A percentile compares a stretch with the other conserved stretches of the same genome.
Conservation (phyloP, 2,113 vertebrate genomes). For the Muscicapa adusta region DNA sequence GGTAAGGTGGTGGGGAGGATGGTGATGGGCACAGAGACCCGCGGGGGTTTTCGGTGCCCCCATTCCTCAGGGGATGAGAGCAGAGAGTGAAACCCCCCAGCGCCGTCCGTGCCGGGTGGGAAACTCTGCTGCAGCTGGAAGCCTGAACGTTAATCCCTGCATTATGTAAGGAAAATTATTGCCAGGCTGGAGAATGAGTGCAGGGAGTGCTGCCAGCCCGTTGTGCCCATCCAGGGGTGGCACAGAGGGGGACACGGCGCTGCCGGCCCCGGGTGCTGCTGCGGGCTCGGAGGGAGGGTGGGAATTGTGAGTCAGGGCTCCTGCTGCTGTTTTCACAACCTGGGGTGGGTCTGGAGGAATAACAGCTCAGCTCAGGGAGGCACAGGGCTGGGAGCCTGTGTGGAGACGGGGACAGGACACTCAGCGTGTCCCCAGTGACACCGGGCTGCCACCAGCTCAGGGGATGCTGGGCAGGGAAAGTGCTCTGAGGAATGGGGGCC, state of each 20-base stretch:
- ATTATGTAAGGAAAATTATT: not conserved
- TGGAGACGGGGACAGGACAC: not conserved
- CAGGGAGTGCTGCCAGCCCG: not conserved
- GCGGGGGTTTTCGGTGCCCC: rapidly evolving
- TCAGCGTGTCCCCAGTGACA: not conserved
- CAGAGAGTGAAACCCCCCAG: not conserved
- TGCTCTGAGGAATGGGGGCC: not conserved
- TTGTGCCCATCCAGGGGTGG: not conserved
- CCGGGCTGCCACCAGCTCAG: rapidly evolving
- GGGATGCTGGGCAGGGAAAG: not conserved
- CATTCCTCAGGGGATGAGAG: rapidly evolving
- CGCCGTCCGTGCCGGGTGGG: not conserved
- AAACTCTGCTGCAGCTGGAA: not conserved
- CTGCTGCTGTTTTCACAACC: not conserved
- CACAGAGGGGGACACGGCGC: not conserved
- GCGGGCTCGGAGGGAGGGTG: not conserved
- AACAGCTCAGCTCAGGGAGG: not conserved
- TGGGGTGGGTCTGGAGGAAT: not conserved
- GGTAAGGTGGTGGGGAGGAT: rapidly evolving
- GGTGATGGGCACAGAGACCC: not conserved
- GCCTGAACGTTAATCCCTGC: not conserved
- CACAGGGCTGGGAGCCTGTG: rapidly evolving
- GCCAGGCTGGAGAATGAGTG: not conserved
- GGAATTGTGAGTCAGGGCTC: not conserved
- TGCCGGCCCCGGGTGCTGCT: not conserved